Base-by-base conservation (phyloP, 92 coral and sea anemone species). In the Paragorgia papillata region DNA sequence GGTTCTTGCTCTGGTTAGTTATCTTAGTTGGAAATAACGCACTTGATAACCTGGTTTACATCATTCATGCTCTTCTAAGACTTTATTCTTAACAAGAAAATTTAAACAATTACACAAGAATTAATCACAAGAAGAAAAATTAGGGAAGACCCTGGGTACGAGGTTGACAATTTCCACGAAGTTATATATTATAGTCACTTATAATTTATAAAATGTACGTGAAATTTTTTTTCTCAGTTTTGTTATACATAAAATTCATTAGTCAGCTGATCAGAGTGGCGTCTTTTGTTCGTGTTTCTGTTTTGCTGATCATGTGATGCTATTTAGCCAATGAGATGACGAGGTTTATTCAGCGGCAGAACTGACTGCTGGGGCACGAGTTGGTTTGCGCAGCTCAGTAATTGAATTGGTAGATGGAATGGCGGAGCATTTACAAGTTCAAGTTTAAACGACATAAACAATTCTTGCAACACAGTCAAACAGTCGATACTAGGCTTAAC, bases 341-440 rank as follows among this genome's bases (percentile, higher is more conserved):
- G 78, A 35, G 24, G 5, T 22, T 41, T 71, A 28, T 33, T 20
- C 65, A 71, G 78, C 78, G 78, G 65, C 64, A 71, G 78, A 71
- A 71, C 58, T 54, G 78, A 71, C 78, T 71, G 62, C 78, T 71
- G 78, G 78, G 78, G 50, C 78, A 71, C 78, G 78, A 71, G 78
- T 26, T n/a, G 32, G 57, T 71, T 35, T 71, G 78, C 78, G 78
- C 78, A 71, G 78, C 50, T 71, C 78, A 53, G 78, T 53, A 55
- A 35, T 53, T 71, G 39, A 71, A 70, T 71, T 71, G 63, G 62
- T 71, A 25, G 48, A 71, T 50, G 64, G 76, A 53, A 71, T 71
- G 78, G 78, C 78, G 63, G 63, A 71, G 64, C 58, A 31, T 71
- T 71, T 71, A 71, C 78, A 64, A 71, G 8, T 71, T 53, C 30